phyloP scores from a whole-genome alignment of 2,888 invertebrate species.

The Noctua janthina region DNA sequence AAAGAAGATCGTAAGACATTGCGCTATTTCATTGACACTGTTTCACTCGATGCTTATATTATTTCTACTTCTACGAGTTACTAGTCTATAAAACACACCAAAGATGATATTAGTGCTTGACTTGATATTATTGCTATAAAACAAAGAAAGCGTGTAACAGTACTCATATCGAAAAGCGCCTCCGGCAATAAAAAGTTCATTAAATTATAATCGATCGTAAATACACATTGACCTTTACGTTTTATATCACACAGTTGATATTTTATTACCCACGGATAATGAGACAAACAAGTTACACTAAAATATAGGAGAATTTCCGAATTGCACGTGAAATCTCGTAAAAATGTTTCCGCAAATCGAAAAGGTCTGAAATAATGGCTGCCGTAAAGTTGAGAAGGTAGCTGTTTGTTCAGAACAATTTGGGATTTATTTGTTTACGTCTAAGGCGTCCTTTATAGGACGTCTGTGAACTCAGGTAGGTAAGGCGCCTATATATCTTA shows the following conservation, averaged over 20 bases:
- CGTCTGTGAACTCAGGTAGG: conserved; percentile 52
- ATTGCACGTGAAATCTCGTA: conserved; percentile 57
- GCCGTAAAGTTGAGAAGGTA: conserved; percentile 69
- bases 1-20: too few species aligned
- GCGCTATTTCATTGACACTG: background rate
- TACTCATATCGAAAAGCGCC: conserved; percentile 38
- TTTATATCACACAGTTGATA: conserved; percentile 63
- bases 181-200: conserved; percentile 58
- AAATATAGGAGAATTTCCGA: conserved; percentile 45
- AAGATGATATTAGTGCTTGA: background rate
- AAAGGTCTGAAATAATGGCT: conserved; percentile 68
- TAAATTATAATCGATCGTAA: conserved; percentile 67
- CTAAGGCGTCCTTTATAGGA: conserved; percentile 49
- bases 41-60: background rate
- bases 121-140: conserved; percentile 5
- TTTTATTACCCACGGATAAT: conserved; percentile 63
- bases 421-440: conserved; percentile 74
- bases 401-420: conserved; percentile 70
- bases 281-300: conserved; percentile 57
- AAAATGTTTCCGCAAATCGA: conserved; percentile 70
- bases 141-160: conserved; percentile 26
- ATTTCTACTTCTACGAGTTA: background rate
- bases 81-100: background rate
- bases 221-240: conserved; percentile 59
- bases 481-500: conserved; percentile 32